Evolutionary conservation across 1,140 invertebrate genomes (phyloP), one percentile per base, ranked within the genome.

Genomic region (Monochamus saltuarius): DNA sequence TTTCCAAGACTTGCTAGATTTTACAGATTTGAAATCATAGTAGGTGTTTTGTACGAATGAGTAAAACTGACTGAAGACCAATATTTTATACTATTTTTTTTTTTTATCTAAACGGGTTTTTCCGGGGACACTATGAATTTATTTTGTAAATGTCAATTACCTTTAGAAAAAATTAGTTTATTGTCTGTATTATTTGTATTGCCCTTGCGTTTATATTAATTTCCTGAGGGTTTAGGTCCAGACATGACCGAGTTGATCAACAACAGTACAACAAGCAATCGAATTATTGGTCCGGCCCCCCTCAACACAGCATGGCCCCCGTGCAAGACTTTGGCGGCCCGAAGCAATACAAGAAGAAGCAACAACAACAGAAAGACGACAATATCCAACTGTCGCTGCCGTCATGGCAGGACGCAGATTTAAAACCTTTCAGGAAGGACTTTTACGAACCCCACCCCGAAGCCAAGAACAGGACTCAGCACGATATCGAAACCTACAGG

Each of bases 351-450:
- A 60, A 63, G 40, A 66, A 69, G 17, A 72, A 62, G 19, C 66
- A 74, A 14, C 70, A 69, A 37, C 65, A 72, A 8, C 82, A 81
- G 17, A 87, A 87, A 70, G 84, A 84, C 70, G 87, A 91, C 17
- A 94, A 93, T 49, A 87, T 89, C 53, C 83, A 83, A 50, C 76
- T 97, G 40, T 83, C 89, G 4, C 93, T 92, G 73, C 92, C 92
- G 7, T 84, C 83, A 58, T 98, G 94, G 94, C 91, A 95, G 65
- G 72, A 89, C 56, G 75, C 78, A 14, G 84, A 87, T 54, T 77
- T 98, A 19, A 84, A 87, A 63, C 87, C 89, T 36, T 96, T 98
- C 75, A 83, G 89, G 58, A 98, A 98, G 79, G 89, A 97, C 78
- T 93, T 98, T 72, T 98, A 98, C 75, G 82, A 86, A 57, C 91